A percentile compares a stretch with the other conserved stretches of the same genome.
phyloP scores from a whole-genome alignment of 2,797 vertebrate genomes.

The Florisuga fusca region DNA sequence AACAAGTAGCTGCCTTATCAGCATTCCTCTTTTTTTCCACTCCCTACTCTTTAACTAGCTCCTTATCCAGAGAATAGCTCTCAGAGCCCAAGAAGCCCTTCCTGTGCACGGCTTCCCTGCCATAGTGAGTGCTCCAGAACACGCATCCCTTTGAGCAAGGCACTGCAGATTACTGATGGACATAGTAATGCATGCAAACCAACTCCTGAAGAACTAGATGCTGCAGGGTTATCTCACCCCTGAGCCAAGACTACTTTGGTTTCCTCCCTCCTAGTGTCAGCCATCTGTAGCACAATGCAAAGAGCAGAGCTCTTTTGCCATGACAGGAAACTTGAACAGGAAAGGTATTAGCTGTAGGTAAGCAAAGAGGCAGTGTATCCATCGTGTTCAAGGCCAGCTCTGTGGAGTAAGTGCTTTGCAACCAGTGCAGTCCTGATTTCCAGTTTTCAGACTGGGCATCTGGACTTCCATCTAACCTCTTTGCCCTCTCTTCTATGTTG shows the following conservation, averaged over 20 bases:
- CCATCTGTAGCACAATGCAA: neutral
- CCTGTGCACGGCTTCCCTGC: neutral
- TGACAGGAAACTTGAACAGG: neutral
- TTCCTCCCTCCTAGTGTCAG: neutral
- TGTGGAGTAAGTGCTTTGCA: neutral
- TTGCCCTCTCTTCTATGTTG: neutral
- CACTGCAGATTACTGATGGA: neutral
- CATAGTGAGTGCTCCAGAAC: neutral
- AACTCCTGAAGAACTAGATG: neutral
- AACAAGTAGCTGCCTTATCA: neutral
- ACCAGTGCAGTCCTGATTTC: neutral
- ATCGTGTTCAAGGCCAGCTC: neutral
- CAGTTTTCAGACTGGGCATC: neutral
- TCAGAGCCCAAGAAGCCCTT: neutral
- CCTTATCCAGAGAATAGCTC: neutral
- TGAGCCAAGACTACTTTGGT: neutral
- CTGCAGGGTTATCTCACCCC: neutral
- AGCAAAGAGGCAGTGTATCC: neutral
- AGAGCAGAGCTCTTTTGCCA: neutral
- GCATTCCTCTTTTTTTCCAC: neutral
- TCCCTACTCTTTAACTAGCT: neutral
- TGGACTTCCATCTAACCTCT: constrained; percentile 42
- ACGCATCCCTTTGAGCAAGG: neutral
- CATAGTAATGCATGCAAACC: neutral
- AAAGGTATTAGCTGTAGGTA: neutral